Evolutionary conservation across 2,797 vertebrate species (phyloP).

Genomic region (Anguilla pacifica): DNA sequence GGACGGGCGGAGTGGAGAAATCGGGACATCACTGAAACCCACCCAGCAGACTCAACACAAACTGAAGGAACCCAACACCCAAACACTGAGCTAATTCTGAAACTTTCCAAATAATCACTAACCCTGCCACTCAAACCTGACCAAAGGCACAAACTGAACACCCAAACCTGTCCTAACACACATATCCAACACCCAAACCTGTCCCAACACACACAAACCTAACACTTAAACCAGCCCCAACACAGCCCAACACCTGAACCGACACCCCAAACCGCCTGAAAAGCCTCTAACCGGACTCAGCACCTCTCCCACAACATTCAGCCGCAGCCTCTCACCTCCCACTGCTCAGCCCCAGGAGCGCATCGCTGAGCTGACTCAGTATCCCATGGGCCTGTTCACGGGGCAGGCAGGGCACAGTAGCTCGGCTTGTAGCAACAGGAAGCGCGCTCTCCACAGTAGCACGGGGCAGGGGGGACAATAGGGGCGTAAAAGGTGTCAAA

Average conservation of each 20-base stretch:
- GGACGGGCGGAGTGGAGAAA: too few species aligned
- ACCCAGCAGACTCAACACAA: too few species aligned
- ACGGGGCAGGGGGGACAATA: slow-evolving; percentile 16
- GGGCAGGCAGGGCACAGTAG: not conserved
- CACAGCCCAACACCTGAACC: not conserved
- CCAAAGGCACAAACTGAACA: not conserved
- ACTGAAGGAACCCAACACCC: too few species aligned
- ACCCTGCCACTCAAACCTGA: not conserved
- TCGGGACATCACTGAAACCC: too few species aligned
- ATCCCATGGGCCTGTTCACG: not conserved
- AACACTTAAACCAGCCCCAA: not conserved
- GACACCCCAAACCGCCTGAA: too few species aligned
- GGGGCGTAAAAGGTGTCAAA: slow-evolving; percentile 19
- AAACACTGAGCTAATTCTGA: too few species aligned
- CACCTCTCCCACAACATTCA: not conserved
- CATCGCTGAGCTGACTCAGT: not conserved
- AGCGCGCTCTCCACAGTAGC: not conserved
- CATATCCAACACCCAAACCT: not conserved
- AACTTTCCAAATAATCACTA: too few species aligned
- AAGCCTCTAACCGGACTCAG: not conserved
- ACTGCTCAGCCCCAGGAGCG: not conserved
- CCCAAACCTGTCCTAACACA: not conserved
- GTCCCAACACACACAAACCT: not conserved
- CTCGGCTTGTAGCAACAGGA: not conserved
- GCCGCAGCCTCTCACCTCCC: not conserved